Percentiles rank a stretch among this genome's conserved stretches.
These are phyloP conservation scores for Sternotherus odoratus DNA, from an alignment of 2,797 vertebrate genomes.

Conservation along the genomic window DNA sequence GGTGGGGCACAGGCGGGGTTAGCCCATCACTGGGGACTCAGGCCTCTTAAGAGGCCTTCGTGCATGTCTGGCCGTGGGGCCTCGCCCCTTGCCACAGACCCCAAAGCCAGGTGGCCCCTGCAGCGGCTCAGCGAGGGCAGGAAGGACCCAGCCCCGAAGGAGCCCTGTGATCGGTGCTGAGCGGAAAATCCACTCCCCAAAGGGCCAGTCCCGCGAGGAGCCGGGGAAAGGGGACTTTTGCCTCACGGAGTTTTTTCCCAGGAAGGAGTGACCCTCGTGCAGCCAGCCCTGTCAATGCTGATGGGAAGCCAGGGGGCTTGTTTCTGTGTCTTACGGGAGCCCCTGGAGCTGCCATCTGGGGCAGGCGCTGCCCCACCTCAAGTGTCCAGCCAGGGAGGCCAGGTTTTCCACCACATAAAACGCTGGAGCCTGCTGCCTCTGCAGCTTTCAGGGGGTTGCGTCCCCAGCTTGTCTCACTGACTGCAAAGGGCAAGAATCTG, in stretches of 20 bases:
- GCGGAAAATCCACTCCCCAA: too few species aligned
- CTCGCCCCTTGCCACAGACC: too few species aligned
- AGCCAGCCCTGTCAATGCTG: background rate
- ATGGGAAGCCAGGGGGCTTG: background rate
- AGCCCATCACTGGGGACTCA: too few species aligned
- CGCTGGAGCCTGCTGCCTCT: too few species aligned
- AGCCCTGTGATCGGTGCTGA: background rate
- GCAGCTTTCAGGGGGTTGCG: background rate
- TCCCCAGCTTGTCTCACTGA: background rate
- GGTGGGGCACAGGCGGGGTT: too few species aligned
- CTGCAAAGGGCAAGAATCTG: background rate
- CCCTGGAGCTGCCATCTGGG: background rate
- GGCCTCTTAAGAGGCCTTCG: too few species aligned
- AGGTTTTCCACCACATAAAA: background rate
- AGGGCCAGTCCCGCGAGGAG: background rate
- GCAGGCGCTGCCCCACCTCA: background rate
- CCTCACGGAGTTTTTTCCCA: background rate
- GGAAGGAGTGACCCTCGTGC: background rate
- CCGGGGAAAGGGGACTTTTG: background rate
- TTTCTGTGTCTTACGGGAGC: background rate
- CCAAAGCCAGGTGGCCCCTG: background rate
- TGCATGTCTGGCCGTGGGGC: too few species aligned
- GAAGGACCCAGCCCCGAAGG: background rate
- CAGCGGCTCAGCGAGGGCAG: background rate
- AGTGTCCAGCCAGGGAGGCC: background rate